phyloP scores from a whole-genome alignment of 2,797 vertebrate species.

The Semotilus atromaculatus region DNA sequence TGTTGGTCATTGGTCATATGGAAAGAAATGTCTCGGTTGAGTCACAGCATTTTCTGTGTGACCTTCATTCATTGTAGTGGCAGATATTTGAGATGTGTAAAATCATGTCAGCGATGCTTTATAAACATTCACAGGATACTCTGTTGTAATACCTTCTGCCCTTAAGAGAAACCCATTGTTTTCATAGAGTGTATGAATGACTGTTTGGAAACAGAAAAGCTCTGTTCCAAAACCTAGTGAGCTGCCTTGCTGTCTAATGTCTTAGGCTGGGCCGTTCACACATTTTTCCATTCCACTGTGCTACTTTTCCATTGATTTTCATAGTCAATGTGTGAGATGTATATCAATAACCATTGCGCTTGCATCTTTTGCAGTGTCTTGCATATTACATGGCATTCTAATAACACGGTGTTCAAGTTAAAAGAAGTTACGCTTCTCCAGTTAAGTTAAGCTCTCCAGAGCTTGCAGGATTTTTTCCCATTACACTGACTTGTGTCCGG shows the following conservation, averaged over 20 bases:
- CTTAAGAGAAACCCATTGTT: slow-evolving; percentile 32
- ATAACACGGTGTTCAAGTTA: background rate
- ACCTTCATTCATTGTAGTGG: slow-evolving; percentile 50
- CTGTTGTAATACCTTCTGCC: slow-evolving; percentile 21
- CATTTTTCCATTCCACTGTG: background rate
- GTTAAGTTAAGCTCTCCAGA: background rate
- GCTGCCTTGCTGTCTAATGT: background rate
- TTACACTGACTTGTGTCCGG: background rate
- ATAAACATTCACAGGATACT: slow-evolving; percentile 51
- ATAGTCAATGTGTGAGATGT: background rate
- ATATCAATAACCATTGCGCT: background rate
- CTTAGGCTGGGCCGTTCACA: background rate
- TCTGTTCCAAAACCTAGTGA: background rate
- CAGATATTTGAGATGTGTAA: slow-evolving; percentile 42
- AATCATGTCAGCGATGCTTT: slow-evolving; percentile 37
- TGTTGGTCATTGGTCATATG: background rate
- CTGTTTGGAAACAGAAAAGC: background rate
- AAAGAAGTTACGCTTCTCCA: background rate
- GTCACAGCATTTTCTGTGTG: slow-evolving; percentile 47
- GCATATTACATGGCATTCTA: background rate
- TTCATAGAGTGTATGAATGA: slow-evolving; percentile 3
- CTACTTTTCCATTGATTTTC: background rate
- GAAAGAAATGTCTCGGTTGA: slow-evolving; percentile 41
- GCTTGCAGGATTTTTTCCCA: background rate
- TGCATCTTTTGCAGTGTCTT: background rate